phyloP scores from a whole-genome alignment of 2,797 vertebrate species.

The Enteromius unitaeniatus region DNA sequence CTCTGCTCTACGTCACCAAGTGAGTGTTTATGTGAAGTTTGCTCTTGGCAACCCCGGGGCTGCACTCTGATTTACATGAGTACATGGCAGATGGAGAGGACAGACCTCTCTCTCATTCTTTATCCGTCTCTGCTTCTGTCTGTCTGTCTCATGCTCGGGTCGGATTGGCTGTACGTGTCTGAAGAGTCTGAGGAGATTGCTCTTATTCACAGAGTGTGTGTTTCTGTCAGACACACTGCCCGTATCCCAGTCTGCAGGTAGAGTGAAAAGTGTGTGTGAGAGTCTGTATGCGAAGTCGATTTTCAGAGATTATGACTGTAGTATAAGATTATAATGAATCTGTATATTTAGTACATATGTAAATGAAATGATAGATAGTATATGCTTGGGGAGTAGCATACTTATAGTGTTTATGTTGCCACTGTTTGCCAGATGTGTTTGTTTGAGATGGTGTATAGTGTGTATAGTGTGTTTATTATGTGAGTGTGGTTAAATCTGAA shows the following conservation, averaged over 20 bases:
- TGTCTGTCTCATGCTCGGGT: slow-evolving; percentile 29
- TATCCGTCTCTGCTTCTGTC: slow-evolving; percentile 45
- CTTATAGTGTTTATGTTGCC: neutral
- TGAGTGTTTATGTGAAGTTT: slow-evolving; percentile 53
- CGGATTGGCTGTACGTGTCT: slow-evolving; percentile 38
- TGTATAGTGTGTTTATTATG: slow-evolving; percentile 28
- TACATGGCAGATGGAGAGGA: slow-evolving; percentile 63
- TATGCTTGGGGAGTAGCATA: neutral
- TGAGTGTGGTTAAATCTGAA: neutral
- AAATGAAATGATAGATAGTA: neutral
- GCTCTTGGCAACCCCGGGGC: slow-evolving; percentile 55
- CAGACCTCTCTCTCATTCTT: slow-evolving; percentile 52
- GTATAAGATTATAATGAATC: neutral
- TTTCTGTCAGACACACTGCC: slow-evolving; percentile 20
- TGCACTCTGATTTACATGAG: slow-evolving; percentile 52
- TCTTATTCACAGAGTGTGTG: slow-evolving; percentile 16
- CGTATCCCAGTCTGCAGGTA: slow-evolving; percentile 48
- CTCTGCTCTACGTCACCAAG: slow-evolving; percentile 38
- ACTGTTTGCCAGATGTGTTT: slow-evolving; percentile 20
- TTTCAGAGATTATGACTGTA: neutral
- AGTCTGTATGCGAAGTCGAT: neutral
- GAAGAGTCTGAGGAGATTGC: slow-evolving; percentile 40
- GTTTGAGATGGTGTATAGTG: neutral
- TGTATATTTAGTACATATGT: neutral
- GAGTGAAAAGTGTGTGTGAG: slow-evolving; percentile 18